Percentiles rank a stretch among this genome's conserved stretches.
These are phyloP conservation scores for Rhagologus leucostigma DNA, from an alignment of 2,113 vertebrate genomes.

Conservation along the genomic window DNA sequence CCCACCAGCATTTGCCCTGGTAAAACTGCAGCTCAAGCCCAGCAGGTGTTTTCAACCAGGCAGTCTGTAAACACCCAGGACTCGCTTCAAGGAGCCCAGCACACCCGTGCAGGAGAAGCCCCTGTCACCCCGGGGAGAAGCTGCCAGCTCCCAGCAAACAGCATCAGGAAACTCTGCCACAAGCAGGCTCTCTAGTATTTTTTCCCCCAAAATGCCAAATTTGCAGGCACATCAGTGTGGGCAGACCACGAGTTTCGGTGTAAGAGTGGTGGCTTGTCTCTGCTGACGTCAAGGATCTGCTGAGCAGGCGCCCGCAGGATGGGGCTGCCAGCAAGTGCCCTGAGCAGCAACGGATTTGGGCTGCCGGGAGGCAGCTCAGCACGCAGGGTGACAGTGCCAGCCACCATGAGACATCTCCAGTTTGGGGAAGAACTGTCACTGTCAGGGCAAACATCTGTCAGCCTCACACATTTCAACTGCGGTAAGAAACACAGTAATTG, in stretches of 20 bases:
- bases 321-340: background rate
- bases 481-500: background rate
- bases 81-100: background rate
- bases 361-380: background rate
- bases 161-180: background rate
- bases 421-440: background rate
- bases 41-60: background rate
- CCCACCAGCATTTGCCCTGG: background rate
- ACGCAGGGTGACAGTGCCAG: background rate
- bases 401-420: background rate
- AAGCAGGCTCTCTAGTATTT: background rate
- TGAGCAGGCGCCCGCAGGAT: background rate
- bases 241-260: background rate
- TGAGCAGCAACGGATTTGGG: background rate
- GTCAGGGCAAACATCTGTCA: background rate
- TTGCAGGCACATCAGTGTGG: background rate
- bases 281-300: background rate
- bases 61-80: background rate
- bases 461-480: background rate
- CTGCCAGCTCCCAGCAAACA: background rate
- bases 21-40: background rate
- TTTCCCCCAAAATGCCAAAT: background rate
- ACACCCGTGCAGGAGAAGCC: background rate
- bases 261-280: background rate
- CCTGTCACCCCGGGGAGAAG: fast-evolving